Conservation (phyloP, 2,113 vertebrate genomes). For the Mesitornis unicolor region DNA sequence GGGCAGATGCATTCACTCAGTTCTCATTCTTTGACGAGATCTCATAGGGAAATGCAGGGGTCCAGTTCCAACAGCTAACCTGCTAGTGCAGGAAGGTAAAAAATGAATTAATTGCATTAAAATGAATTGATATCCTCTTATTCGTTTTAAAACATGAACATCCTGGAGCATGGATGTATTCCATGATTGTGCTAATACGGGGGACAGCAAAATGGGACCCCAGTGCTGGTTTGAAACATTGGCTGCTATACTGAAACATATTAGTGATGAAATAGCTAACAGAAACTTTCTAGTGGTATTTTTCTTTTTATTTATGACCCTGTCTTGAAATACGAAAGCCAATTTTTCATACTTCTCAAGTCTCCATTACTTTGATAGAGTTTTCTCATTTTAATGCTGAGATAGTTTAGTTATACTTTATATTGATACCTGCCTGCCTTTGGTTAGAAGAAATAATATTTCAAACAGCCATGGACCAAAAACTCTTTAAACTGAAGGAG, state of each 20-base stretch:
- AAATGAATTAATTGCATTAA: neutral
- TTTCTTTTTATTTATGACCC: neutral
- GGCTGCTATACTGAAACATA: neutral
- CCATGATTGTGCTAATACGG: neutral
- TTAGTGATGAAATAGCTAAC: neutral
- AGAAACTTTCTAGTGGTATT: neutral
- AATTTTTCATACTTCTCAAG: neutral
- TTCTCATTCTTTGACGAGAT: neutral
- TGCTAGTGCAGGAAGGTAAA: neutral
- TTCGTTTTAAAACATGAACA: neutral
- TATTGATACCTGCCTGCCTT: neutral
- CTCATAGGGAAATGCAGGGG: neutral
- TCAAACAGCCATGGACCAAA: neutral
- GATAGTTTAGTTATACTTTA: neutral
- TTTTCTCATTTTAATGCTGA: neutral
- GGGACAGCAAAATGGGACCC: neutral
- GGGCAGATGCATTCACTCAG: neutral
- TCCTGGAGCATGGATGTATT: neutral
- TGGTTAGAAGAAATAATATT: constrained; percentile 12
- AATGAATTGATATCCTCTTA: neutral
- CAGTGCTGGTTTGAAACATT: neutral
- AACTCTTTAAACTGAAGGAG: neutral
- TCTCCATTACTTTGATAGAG: neutral
- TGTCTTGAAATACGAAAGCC: neutral
- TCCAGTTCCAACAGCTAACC: neutral